These are phyloP conservation scores for Ceratina calcarata DNA, from an alignment of 1,140 invertebrate species.

Conservation along the genomic window DNA sequence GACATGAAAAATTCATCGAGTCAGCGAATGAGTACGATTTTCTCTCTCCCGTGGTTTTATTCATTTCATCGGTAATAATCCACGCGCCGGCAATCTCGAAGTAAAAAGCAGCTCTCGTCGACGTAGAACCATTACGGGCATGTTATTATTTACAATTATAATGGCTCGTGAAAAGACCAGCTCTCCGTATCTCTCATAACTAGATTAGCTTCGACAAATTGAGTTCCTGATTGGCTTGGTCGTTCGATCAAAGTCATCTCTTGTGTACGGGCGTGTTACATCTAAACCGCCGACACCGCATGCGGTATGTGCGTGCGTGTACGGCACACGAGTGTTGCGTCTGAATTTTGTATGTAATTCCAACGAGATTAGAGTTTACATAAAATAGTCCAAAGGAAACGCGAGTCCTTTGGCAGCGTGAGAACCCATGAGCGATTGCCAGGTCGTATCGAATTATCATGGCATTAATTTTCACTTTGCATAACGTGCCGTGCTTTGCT, in stretches of 20 bases:
- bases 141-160: constrained; percentile 46
- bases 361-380: constrained; percentile 29
- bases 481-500: not conserved
- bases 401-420: not conserved
- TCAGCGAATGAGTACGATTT: too few species aligned
- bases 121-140: too few species aligned
- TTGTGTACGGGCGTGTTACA: constrained; percentile 44
- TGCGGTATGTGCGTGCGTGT: constrained; percentile 11
- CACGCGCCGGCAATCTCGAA: too few species aligned
- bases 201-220: constrained; percentile 50
- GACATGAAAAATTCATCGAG: too few species aligned
- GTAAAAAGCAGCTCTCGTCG: too few species aligned
- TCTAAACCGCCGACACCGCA: constrained; percentile 30
- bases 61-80: too few species aligned
- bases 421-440: not conserved
- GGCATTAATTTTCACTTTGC: not conserved
- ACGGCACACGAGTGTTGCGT: not conserved
- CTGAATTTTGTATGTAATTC: constrained; percentile 37
- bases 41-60: too few species aligned
- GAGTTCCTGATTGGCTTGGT: constrained; percentile 49
- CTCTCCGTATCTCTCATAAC: constrained; percentile 36
- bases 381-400: constrained; percentile 16
- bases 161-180: constrained; percentile 39
- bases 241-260: constrained; percentile 52
- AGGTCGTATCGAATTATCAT: not conserved